Conservation (phyloP, 2,113 vertebrate species). For the Turnix velox region DNA sequence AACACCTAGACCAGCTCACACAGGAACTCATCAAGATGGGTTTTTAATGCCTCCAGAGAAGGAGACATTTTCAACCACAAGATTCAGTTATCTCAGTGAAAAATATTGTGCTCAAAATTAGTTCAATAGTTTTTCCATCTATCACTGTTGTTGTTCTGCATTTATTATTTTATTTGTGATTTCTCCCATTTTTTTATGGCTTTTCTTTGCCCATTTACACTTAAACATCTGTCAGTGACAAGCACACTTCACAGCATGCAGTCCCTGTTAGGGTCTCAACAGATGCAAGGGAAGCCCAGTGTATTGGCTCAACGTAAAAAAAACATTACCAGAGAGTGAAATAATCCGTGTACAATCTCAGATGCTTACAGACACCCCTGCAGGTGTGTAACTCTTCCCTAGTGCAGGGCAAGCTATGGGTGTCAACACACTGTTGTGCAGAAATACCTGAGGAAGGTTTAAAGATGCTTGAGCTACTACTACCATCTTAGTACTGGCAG, state of each 20-base stretch:
- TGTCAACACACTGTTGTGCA: background rate
- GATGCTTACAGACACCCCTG: background rate
- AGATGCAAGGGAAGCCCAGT: background rate
- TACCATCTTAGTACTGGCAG: background rate
- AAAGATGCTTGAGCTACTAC: background rate
- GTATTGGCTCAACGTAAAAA: background rate
- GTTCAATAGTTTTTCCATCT: background rate
- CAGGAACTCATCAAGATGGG: too few species aligned
- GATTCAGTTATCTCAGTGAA: background rate
- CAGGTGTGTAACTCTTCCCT: background rate
- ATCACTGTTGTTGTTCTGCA: background rate
- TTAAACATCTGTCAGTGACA: background rate
- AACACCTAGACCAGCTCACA: too few species aligned
- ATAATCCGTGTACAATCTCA: background rate
- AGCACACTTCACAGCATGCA: fast-evolving
- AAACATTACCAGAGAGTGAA: background rate
- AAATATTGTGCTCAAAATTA: background rate
- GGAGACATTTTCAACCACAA: background rate
- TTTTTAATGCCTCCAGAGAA: too few species aligned
- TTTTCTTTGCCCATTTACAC: background rate
- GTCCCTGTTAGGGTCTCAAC: background rate
- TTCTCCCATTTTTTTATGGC: background rate
- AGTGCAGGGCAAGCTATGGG: background rate
- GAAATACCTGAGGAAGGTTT: background rate
- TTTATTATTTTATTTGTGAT: background rate